phyloP scores from a whole-genome alignment of 2,888 invertebrate species.

The Plemyria rubiginata region DNA sequence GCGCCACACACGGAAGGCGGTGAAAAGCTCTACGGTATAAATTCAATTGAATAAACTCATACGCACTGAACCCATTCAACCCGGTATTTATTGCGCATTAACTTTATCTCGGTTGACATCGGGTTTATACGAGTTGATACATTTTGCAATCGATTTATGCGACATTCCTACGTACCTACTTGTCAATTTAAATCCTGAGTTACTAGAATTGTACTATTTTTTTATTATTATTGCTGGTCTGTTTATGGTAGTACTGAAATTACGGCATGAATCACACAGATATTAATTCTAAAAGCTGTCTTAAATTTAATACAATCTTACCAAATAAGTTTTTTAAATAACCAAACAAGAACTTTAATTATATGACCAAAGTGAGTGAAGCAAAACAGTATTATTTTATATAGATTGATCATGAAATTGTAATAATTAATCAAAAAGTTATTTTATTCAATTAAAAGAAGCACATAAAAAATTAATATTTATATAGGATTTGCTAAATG shows the following conservation, averaged over 20 bases:
- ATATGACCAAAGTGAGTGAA: no score
- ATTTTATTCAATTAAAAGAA: no score
- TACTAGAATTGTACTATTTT: slow-evolving; percentile 8
- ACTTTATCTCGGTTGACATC: slow-evolving; percentile 35
- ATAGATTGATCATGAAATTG: no score
- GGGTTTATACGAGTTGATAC: slow-evolving; percentile 30
- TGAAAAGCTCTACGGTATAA: slow-evolving; percentile 25
- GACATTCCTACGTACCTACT: slow-evolving; percentile 24
- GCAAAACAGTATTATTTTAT: no score
- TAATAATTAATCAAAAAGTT: no score
- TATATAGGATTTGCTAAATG: no score
- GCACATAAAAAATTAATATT: no score
- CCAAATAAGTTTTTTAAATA: no score
- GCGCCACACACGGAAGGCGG: slow-evolving; percentile 14
- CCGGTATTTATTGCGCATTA: slow-evolving; percentile 39
- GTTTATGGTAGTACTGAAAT: not conserved
- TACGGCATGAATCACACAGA: not conserved
- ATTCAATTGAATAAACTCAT: slow-evolving; percentile 26
- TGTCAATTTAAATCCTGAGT: slow-evolving; percentile 14
- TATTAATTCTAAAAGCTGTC: not conserved
- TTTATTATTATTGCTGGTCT: slow-evolving; percentile 3
- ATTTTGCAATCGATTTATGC: slow-evolving; percentile 35
- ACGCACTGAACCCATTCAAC: slow-evolving; percentile 37
- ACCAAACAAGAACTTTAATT: no score
- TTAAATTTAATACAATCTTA: no score